phyloP scores from a whole-genome alignment of 2,888 invertebrate genomes.

The Lithophane ornitopus region DNA sequence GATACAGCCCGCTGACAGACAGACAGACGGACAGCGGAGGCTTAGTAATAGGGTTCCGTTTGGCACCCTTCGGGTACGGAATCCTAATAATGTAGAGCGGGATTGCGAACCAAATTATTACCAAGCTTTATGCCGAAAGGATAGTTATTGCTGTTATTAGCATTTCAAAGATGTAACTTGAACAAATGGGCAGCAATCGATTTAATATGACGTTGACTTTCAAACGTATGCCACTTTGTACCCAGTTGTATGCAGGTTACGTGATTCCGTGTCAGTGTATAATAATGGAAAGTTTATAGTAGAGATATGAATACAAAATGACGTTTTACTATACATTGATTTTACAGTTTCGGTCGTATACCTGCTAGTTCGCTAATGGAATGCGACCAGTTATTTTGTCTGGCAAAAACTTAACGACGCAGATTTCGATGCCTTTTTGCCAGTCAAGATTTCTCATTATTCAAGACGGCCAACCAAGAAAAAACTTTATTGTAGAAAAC shows the following conservation, averaged over 20 bases:
- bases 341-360: constrained; percentile 31
- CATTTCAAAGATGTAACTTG: constrained; percentile 40
- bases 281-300: constrained; percentile 57
- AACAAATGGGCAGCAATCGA: constrained; percentile 38
- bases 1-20: too few species aligned
- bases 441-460: constrained; percentile 51
- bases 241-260: constrained; percentile 47
- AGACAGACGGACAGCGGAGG: too few species aligned
- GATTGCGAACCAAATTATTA: constrained; percentile 10
- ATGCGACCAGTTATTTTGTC: constrained; percentile 45
- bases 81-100: background rate
- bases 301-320: constrained; percentile 57
- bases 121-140: constrained; percentile 4
- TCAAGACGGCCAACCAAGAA: constrained; percentile 22
- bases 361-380: constrained; percentile 32
- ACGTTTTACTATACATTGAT: constrained; percentile 35
- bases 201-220: constrained; percentile 45
- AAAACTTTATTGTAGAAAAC: constrained; percentile 48
- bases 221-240: constrained; percentile 52
- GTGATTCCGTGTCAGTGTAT: constrained; percentile 60
- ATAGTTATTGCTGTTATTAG: constrained; percentile 17
- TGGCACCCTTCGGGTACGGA: too few species aligned
- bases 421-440: constrained; percentile 45
- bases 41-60: too few species aligned
- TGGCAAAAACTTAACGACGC: constrained; percentile 18